Conservation (phyloP, 2,113 vertebrate genomes). For the Oreotrochilus melanogaster region DNA sequence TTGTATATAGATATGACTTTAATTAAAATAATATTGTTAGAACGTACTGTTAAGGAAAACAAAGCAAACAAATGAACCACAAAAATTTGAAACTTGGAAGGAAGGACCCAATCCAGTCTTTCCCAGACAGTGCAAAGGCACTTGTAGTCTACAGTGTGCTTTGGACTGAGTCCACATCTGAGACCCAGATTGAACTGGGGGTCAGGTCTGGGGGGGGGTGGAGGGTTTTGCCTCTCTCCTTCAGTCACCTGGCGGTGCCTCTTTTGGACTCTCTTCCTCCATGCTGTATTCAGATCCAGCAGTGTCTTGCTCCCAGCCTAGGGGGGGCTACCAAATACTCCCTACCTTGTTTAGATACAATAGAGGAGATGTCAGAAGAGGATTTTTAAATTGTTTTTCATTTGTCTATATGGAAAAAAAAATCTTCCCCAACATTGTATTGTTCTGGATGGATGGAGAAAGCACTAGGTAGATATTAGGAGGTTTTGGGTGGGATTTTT, state of each 20-base stretch:
- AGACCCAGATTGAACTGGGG: not conserved
- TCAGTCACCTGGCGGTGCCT: not conserved
- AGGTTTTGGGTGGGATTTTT: not conserved
- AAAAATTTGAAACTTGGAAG: not conserved
- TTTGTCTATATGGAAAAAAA: not conserved
- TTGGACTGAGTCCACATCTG: accelerated
- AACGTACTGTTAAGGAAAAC: not conserved
- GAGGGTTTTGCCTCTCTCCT: not conserved
- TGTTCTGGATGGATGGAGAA: not conserved
- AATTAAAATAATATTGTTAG: constrained; percentile 54
- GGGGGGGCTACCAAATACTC: not conserved
- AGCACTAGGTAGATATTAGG: not conserved
- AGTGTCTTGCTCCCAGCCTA: not conserved
- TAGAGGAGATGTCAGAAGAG: not conserved
- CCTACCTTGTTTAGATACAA: not conserved
- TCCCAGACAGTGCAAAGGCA: not conserved
- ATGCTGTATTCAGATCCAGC: not conserved
- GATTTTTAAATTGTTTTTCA: not conserved
- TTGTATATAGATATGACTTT: constrained; percentile 15
- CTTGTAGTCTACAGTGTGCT: not conserved
- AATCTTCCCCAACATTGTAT: not conserved
- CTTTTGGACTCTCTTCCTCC: not conserved
- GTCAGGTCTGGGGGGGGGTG: accelerated
- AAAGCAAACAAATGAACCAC: constrained; percentile 32
- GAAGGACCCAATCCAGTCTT: not conserved